Conservation (phyloP, 2,888 invertebrate species). For the Neoaliturus tenellus region DNA sequence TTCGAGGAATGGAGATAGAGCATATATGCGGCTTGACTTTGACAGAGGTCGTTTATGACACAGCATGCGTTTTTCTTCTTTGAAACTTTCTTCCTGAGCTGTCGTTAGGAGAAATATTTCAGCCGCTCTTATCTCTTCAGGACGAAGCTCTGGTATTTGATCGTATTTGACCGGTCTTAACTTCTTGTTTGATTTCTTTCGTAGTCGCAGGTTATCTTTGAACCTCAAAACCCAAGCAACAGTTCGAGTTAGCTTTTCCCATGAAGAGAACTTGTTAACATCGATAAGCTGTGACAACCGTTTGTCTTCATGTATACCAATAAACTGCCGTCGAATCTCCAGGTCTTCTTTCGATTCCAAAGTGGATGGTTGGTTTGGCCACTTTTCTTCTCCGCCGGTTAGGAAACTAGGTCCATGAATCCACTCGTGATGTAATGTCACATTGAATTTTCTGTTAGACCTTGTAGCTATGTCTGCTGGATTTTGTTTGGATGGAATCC, state of each 20-base stretch:
- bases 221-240: background rate
- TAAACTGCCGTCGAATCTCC: background rate
- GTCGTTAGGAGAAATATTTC: background rate
- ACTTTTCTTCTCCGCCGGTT: background rate
- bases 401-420: background rate
- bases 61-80: background rate
- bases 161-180: background rate
- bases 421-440: background rate
- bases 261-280: slow-evolving; percentile 9
- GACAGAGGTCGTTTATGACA: background rate
- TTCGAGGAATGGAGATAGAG: background rate
- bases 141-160: background rate
- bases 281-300: background rate
- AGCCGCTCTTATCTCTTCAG: background rate
- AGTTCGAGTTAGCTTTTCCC: background rate
- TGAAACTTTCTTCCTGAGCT: background rate
- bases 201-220: background rate
- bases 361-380: slow-evolving; percentile 5
- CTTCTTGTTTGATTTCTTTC: background rate
- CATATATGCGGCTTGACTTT: background rate
- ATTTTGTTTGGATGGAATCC: background rate
- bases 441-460: background rate
- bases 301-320: background rate
- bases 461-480: background rate
- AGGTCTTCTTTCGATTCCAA: background rate